Base-by-base conservation (phyloP, 1,140 invertebrate species). In the Marisa cornuarietis region DNA sequence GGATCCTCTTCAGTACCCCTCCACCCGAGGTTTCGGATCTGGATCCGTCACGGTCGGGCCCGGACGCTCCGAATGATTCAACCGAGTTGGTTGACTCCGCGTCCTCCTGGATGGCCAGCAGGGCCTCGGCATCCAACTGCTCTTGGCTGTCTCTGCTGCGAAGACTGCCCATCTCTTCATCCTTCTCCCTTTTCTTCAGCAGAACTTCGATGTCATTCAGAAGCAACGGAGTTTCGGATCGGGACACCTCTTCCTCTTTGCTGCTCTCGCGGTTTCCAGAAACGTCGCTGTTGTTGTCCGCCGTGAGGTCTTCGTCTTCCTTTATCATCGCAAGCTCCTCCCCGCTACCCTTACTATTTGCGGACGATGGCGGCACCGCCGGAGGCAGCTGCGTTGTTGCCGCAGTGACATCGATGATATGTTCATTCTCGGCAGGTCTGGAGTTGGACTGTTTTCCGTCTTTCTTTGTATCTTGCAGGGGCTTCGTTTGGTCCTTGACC, bases 1-100 rank as follows among this genome's bases (percentile, higher is more conserved):
- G 69, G 22, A 83, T 78, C 61, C 81, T 73, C 31, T 77, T 81
- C 8, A 79, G 42, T n/a, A 69, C 71, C 13, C 63, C 58, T 24
- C 51, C 76, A 0, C 66, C 76, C 13, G 63, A 63, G 26, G 10
- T 51, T 20, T 31, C 75, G 9, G 20, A 31, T 24, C 13, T 22
- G 42, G 24, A 51, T 6, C 11, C 31, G 42, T 31, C 20, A 51
- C 10, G 26, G 24, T 20, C 26, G 24, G 31, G 1, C 26, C 9
- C n/a, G 4, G 26, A n/a, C 8, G n/a, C 49, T 13, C 18, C 16
- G 14, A 24, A 14, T 7, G 52, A 42, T 42, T 51, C 65, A 22
- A 51, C 42, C 5, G 49, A 73, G 4, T 11, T 16, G 16, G 62
- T 24, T 14, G 72, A 74, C 24, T 16, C 22, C n/a, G 71, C 63